phyloP scores from a whole-genome alignment of 2,113 vertebrate species.

The Actenoides lindsayi region DNA sequence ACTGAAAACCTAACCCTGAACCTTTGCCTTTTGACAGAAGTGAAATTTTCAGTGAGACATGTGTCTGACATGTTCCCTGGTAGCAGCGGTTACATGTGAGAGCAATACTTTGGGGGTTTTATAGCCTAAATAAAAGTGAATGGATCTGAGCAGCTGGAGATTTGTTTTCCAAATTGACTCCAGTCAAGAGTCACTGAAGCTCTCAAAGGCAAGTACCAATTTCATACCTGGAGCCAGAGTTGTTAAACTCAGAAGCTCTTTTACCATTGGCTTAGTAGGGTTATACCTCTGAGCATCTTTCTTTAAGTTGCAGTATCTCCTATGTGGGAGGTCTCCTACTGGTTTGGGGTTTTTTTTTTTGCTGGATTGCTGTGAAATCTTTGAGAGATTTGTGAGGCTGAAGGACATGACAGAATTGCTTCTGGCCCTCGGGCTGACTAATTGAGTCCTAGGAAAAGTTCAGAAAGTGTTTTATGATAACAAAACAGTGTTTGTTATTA shows the following conservation, averaged over 20 bases:
- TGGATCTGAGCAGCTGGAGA: background rate
- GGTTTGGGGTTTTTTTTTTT: background rate
- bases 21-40: background rate
- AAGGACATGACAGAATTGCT: background rate
- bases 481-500: background rate
- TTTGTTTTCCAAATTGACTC: background rate
- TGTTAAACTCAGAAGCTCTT: background rate
- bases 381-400: background rate
- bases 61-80: background rate
- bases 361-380: background rate
- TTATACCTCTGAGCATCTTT: background rate
- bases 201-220: background rate
- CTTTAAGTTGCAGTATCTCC: background rate
- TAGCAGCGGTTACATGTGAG: background rate
- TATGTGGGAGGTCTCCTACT: background rate
- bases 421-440: background rate
- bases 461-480: background rate
- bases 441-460: background rate
- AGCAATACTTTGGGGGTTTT: fast-evolving
- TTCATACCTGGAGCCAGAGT: background rate
- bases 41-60: background rate
- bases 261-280: background rate
- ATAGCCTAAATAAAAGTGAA: background rate
- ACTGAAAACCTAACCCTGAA: background rate
- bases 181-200: background rate